Conservation (phyloP, 2,797 vertebrate genomes). For the Enteromius anoplus region DNA sequence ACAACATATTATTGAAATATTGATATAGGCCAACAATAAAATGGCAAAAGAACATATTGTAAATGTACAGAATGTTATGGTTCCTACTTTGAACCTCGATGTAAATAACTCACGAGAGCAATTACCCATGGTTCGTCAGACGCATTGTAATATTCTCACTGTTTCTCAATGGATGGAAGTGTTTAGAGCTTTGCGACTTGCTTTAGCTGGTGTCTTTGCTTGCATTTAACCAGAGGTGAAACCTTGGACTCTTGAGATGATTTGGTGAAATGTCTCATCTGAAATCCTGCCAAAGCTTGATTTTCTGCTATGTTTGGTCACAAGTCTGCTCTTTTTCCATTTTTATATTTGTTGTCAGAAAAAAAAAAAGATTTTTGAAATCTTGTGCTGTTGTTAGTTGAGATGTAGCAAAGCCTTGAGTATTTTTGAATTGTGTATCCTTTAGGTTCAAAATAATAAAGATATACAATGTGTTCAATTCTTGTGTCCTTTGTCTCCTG, state of each 20-base stretch:
- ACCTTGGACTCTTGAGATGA: slow-evolving; percentile 49
- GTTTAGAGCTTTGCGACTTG: slow-evolving; percentile 52
- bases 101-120: slow-evolving; percentile 68
- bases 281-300: slow-evolving; percentile 62
- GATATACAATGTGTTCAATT: slow-evolving; percentile 66
- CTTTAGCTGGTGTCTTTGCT: slow-evolving; percentile 65
- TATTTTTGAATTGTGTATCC: slow-evolving; percentile 75
- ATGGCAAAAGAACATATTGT: slow-evolving; percentile 61
- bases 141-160: slow-evolving; percentile 50
- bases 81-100: slow-evolving; percentile 65
- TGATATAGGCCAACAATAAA: slow-evolving; percentile 52
- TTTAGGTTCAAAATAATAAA: slow-evolving; percentile 72
- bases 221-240: slow-evolving; percentile 48
- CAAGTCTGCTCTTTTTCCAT: slow-evolving; percentile 61
- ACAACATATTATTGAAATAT: slow-evolving; percentile 46
- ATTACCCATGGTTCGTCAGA: slow-evolving; percentile 67
- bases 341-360: slow-evolving; percentile 68
- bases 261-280: slow-evolving; percentile 47
- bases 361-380: slow-evolving; percentile 64
- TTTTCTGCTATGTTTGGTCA: slow-evolving; percentile 62
- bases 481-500: slow-evolving; percentile 32
- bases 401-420: slow-evolving; percentile 74
- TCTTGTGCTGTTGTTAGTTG: slow-evolving; percentile 77
- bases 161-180: slow-evolving; percentile 42
- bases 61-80: slow-evolving; percentile 61